Conservation (phyloP, 1,140 invertebrate genomes). For the Fragariocoptes setiger region DNA sequence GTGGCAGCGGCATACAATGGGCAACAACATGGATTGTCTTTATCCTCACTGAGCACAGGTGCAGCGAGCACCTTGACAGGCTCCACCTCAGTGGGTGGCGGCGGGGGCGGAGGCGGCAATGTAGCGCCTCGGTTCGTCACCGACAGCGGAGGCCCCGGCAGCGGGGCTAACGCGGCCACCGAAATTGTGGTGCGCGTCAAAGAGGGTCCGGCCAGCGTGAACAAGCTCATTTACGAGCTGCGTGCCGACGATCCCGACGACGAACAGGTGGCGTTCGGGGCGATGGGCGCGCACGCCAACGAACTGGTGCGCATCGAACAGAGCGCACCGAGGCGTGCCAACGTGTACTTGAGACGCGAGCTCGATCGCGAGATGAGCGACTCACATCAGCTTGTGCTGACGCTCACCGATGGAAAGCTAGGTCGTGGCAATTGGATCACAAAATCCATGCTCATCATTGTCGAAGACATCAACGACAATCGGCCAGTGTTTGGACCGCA, state of each 20-base stretch:
- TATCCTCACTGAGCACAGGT: too few relatives aligned
- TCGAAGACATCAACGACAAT: conserved; percentile 61
- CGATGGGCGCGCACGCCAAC: conserved; percentile 35
- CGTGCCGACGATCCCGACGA: conserved; percentile 48
- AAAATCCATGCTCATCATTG: conserved; percentile 35
- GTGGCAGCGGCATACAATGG: too few relatives aligned
- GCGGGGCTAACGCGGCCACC: too few relatives aligned
- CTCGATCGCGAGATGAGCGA: conserved; percentile 55
- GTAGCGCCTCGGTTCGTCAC: too few relatives aligned
- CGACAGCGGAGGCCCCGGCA: too few relatives aligned
- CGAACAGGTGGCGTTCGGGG: conserved; percentile 45
- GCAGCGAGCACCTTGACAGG: too few relatives aligned
- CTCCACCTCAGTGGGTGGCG: too few relatives aligned
- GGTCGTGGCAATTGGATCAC: conserved; percentile 49
- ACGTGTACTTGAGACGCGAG: conserved; percentile 53
- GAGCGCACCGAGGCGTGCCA: conserved; percentile 39
- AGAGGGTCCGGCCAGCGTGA: conserved; percentile 21
- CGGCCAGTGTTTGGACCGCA: conserved; percentile 53
- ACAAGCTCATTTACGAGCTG: conserved; percentile 45
- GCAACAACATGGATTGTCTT: too few relatives aligned
- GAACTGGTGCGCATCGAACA: conserved; percentile 53
- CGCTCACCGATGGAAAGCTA: conserved; percentile 51
- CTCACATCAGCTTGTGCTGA: conserved; percentile 55
- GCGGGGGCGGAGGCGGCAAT: too few relatives aligned
- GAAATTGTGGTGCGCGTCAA: conserved; percentile 13